Evolutionary conservation across 2,797 vertebrate species (phyloP), one percentile per base, ranked within the genome.

Genomic region (Poeciliopsis infans): DNA sequence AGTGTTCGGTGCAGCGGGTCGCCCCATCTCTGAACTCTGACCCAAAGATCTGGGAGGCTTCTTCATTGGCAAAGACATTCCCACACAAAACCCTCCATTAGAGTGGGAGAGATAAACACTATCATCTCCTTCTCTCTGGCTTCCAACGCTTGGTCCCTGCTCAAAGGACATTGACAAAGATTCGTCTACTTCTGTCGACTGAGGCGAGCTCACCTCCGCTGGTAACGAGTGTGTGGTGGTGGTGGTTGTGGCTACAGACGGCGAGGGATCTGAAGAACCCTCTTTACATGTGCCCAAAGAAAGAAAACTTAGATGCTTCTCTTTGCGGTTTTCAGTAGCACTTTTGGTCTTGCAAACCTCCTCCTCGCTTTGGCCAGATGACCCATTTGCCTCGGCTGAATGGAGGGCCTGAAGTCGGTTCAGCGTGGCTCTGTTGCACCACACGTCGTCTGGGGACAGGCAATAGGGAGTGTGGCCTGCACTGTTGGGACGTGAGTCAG

Each of bases 141-240:
- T 97, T 76, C 95, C 94, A 0, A 94, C 93, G 0, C 96, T 96
- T 31, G 97, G 95, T 1, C 97, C 97, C 85, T 99, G 98, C 94
- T 99, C 98, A 0, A 98, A 97, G 69, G 98, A 99, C 83, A 98
- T 97, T 0, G 98, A 99, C 2, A 99, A 94, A 0, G 98, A 99
- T 80, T 99, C 98, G 0, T 99, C 98, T 46, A 99, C 97, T 87
- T 99, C 98, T 0, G 98, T 99, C 82, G 98, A 99, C 85, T 99
- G 98, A 0, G 98, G 98, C 0, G 98, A 99, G 57, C 98, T 97
- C 83, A 98, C 97, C 92, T 99, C 98, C 0, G 98, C 98, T 0
- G 97, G 98, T 94, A 99, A 94, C 0, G 98, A 99, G 86, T 96
- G 95, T 25, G 95, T 96, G 1, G 95, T 95, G 43, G 97, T 92